Percentiles rank a stretch among this genome's conserved stretches.
Evolutionary conservation across 37 sponge, comb jelly and placozoan species (phyloP).

Genomic region (Cladorhizidae sp.): DNA sequence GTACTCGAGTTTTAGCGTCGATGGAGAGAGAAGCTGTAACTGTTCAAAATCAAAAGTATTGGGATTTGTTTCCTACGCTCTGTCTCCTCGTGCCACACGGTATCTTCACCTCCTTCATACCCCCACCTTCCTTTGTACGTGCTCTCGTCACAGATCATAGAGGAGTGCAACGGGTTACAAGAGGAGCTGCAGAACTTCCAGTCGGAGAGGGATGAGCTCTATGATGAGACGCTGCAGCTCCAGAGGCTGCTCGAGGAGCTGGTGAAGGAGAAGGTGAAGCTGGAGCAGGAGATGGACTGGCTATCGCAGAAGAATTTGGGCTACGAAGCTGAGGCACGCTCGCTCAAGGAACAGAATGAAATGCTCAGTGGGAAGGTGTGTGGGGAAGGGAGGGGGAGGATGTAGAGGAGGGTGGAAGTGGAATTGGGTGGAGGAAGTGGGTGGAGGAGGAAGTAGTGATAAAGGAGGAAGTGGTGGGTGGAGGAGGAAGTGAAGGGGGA

Average conservation of each 20-base stretch:
- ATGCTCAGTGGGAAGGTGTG: constrained; percentile 31
- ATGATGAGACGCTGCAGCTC: constrained; percentile 22
- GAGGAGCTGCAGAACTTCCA: constrained; percentile 39
- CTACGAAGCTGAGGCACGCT: constrained; percentile 26
- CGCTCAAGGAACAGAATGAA: constrained; percentile 52
- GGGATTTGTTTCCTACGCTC: too few relatives aligned
- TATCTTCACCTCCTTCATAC: too few relatives aligned
- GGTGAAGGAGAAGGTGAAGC: constrained; percentile 8
- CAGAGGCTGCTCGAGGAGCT: constrained; percentile 29
- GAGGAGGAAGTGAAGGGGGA: too few relatives aligned
- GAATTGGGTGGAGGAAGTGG: neutral
- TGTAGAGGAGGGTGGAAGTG: neutral
- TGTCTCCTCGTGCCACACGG: too few relatives aligned
- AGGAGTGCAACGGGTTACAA: constrained; percentile 30
- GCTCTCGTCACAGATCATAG: constrained; percentile 23
- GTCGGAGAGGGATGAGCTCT: constrained; percentile 35
- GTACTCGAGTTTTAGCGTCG: too few relatives aligned
- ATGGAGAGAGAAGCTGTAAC: too few relatives aligned
- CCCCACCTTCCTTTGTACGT: neutral
- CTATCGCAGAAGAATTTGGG: constrained; percentile 1
- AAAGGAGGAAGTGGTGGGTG: too few relatives aligned
- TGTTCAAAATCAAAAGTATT: too few relatives aligned
- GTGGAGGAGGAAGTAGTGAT: too few relatives aligned
- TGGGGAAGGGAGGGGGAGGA: neutral
- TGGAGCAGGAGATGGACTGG: constrained; percentile 35